phyloP scores from a whole-genome alignment of 2,888 invertebrate species.

The Metacarcinus magister region DNA sequence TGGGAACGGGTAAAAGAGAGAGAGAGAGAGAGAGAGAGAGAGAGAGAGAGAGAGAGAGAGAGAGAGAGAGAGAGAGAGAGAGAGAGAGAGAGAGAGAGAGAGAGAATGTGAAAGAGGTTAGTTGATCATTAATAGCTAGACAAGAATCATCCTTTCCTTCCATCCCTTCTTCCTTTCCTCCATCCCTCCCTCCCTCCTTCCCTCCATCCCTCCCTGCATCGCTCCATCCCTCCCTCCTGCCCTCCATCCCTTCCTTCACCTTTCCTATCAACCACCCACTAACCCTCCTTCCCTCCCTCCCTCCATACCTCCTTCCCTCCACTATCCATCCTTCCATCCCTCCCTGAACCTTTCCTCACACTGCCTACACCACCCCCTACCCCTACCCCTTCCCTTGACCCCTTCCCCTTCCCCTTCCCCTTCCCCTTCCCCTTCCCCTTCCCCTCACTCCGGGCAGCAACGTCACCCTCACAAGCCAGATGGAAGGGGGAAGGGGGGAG shows the following conservation, averaged over 20 bases:
- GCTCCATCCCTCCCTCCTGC: not conserved
- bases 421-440: not conserved
- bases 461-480: not conserved
- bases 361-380: not conserved
- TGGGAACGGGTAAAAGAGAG: not conserved
- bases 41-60: not conserved
- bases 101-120: slow-evolving; percentile 15
- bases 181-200: not conserved
- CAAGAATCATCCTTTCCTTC: not conserved
- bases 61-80: slow-evolving; percentile 23
- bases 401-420: not conserved
- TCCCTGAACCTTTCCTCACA: not conserved
- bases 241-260: not conserved
- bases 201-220: not conserved
- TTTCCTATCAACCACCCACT: not conserved
- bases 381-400: not conserved
- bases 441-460: no score
- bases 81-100: slow-evolving; percentile 20
- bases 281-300: not conserved
- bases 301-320: not conserved
- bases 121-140: not conserved
- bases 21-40: not conserved
- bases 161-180: not conserved
- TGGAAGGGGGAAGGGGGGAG: not conserved
- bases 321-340: not conserved